Percentiles rank a stretch among this genome's conserved stretches.
phyloP scores from a whole-genome alignment of 1,140 invertebrate genomes.

The Hycleus cichorii region DNA sequence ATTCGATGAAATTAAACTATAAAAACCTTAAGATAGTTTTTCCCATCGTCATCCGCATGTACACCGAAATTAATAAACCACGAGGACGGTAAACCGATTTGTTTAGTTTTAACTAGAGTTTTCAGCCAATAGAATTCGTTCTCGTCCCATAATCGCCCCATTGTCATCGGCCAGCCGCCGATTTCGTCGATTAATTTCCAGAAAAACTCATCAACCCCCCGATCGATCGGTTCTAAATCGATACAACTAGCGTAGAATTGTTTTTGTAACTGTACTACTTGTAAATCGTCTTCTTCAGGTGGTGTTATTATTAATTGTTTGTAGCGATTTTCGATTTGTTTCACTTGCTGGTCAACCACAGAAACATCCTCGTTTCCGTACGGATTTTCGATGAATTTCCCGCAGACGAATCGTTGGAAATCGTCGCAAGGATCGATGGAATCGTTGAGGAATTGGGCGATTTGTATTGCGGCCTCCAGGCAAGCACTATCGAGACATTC shows the following conservation, averaged over 20 bases:
- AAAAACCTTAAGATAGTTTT: constrained; percentile 3
- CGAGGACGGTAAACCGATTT: constrained; percentile 44
- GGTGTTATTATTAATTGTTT: constrained; percentile 5
- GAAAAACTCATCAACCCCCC: neutral
- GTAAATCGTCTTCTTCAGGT: neutral
- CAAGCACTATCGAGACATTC: constrained; percentile 2
- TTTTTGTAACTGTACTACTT: constrained; percentile 2
- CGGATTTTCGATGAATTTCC: constrained; percentile 39
- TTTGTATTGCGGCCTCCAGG: constrained; percentile 13
- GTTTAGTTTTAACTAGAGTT: constrained; percentile 65
- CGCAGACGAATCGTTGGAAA: constrained; percentile 59
- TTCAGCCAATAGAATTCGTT: constrained; percentile 59
- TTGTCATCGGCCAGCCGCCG: constrained; percentile 80
- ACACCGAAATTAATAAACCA: constrained; percentile 4
- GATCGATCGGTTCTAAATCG: constrained; percentile 4
- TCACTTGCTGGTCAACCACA: neutral
- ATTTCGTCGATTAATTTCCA: constrained; percentile 48
- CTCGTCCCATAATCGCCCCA: constrained; percentile 63
- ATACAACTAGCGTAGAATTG: constrained; percentile 4
- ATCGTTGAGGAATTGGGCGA: constrained; percentile 44
- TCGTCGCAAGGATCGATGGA: constrained; percentile 58
- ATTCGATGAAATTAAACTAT: neutral
- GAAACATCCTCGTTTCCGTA: neutral
- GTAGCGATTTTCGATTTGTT: neutral
- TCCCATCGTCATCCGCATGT: neutral